These are phyloP conservation scores for Austrofundulus limnaeus DNA, from an alignment of 2,113 vertebrate species.

Conservation along the genomic window DNA sequence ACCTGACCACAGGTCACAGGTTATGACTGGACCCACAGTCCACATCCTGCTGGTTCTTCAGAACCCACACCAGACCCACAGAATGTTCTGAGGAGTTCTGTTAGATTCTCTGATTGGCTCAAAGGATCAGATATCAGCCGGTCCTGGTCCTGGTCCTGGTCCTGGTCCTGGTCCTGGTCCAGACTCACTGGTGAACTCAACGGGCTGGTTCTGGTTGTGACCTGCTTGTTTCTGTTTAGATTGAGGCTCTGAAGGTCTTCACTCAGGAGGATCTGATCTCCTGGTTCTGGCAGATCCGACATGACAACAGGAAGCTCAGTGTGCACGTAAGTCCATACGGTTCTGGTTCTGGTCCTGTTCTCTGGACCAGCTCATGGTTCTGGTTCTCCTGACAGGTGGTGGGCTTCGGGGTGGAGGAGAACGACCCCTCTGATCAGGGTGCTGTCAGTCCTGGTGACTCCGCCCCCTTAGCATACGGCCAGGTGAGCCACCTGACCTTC, in stretches of 20 bases:
- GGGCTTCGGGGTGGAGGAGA: conserved; percentile 88
- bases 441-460: conserved; percentile 12
- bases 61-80: too few species aligned
- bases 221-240: conserved; percentile 69
- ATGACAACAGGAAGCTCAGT: conserved; percentile 85
- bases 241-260: conserved; percentile 88
- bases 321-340: conserved; percentile 82
- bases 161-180: too few species aligned
- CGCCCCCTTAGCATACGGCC: conserved; percentile 78
- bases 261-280: conserved; percentile 84
- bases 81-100: too few species aligned
- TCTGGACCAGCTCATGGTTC: too few species aligned
- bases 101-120: too few species aligned
- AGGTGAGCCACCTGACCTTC: conserved; percentile 86
- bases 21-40: too few species aligned
- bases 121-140: too few species aligned
- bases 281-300: conserved; percentile 87
- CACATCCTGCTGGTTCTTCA: too few species aligned
- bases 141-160: too few species aligned
- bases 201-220: neutral
- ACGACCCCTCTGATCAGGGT: conserved; percentile 58
- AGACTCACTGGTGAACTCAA: too few species aligned
- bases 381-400: conserved; percentile 81
- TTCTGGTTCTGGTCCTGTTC: neutral
- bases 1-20: too few species aligned